Conservation (phyloP, 2,113 vertebrate genomes). For the Eulemur rufifrons region DNA sequence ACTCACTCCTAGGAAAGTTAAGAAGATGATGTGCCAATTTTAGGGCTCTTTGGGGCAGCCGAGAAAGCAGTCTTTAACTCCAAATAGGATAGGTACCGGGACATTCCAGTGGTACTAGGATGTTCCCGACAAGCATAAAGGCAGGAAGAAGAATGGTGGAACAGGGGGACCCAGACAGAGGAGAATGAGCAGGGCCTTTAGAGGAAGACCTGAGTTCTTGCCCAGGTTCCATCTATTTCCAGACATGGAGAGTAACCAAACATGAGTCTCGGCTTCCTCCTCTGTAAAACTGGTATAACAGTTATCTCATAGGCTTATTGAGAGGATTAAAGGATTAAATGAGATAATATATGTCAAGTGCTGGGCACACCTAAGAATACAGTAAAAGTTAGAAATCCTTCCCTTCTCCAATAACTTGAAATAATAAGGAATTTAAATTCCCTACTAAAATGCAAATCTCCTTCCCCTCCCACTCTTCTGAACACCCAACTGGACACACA, state of each 20-base stretch:
- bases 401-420: neutral
- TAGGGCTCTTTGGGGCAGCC: neutral
- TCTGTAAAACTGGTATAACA: neutral
- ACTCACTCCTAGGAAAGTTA: neutral
- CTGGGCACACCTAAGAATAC: neutral
- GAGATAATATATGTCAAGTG: neutral
- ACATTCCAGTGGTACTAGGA: neutral
- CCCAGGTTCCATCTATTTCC: neutral
- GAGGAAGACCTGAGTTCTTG: neutral
- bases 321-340: neutral
- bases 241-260: neutral
- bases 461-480: neutral
- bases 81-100: neutral
- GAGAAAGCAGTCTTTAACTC: neutral
- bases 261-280: neutral
- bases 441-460: neutral
- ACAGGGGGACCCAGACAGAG: neutral
- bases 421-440: neutral
- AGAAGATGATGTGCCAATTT: neutral
- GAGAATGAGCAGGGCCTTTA: neutral
- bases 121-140: neutral
- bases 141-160: neutral
- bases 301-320: neutral
- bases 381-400: neutral
- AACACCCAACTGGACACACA: neutral